Conservation (phyloP, 1,140 invertebrate species). For the Euwallacea fornicatus region DNA sequence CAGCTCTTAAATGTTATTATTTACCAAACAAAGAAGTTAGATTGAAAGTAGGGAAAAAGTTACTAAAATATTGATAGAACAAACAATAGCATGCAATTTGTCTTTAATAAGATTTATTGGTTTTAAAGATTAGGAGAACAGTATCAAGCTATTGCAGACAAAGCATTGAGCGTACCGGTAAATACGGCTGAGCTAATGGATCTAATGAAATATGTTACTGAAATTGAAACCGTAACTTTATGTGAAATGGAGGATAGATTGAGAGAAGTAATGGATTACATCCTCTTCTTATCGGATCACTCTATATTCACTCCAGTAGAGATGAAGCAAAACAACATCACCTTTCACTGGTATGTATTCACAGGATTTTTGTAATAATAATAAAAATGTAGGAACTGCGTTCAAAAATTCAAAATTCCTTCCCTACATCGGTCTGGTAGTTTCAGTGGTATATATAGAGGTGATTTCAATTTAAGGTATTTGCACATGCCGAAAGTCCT, state of each 20-base stretch:
- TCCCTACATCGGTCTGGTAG: no score
- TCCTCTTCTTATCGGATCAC: constrained; percentile 80
- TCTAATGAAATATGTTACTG: constrained; percentile 74
- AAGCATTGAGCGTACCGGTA: constrained; percentile 74
- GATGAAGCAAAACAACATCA: constrained; percentile 82
- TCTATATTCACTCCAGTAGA: constrained; percentile 76
- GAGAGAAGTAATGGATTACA: constrained; percentile 64
- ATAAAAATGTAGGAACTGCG: no score
- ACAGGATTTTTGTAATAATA: neutral
- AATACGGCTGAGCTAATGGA: constrained; percentile 86
- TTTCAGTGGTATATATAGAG: no score
- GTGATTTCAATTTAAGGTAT: constrained; percentile 30
- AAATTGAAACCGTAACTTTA: constrained; percentile 71
- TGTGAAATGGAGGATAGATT: constrained; percentile 76
- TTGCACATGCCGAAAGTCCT: constrained; percentile 77
- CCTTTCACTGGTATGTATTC: constrained; percentile 73
- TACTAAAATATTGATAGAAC: no score
- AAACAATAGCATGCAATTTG: no score
- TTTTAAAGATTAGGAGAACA: constrained; percentile 75
- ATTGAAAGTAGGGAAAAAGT: no score
- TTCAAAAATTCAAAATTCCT: no score
- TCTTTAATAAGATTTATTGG: neutral
- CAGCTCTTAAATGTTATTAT: no score
- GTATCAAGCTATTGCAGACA: constrained; percentile 80
- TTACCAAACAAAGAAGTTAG: no score